phyloP scores from a whole-genome alignment of 1,140 invertebrate genomes.

The Rhyzopertha dominica region DNA sequence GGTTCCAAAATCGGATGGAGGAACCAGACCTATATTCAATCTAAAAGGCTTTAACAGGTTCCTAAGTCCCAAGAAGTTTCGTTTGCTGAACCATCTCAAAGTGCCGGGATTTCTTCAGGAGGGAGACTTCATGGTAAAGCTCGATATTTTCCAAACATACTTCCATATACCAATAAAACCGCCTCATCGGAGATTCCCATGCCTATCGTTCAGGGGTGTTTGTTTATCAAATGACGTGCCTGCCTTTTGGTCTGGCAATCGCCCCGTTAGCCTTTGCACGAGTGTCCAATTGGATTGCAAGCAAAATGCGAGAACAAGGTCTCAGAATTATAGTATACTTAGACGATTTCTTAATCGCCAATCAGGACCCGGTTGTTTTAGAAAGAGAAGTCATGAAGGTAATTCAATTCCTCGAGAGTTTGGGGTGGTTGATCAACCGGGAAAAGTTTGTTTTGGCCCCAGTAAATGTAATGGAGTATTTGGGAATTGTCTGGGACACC shows the following conservation, averaged over 20 bases:
- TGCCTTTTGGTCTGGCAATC: conserved; percentile 31
- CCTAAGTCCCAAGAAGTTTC: conserved; percentile 15
- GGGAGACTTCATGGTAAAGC: not conserved
- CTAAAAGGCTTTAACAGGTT: conserved; percentile 5
- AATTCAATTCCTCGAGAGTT: not conserved
- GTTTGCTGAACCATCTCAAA: conserved; percentile 13
- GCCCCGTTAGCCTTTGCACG: conserved; percentile 29
- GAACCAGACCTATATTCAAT: conserved; percentile 9
- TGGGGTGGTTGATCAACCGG: conserved; percentile 14
- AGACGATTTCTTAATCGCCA: conserved; percentile 24
- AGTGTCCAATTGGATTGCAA: conserved; percentile 30
- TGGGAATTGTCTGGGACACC: too few species aligned
- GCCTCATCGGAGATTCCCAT: conserved; percentile 24
- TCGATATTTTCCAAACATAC: conserved; percentile 10
- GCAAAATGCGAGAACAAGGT: conserved; percentile 24
- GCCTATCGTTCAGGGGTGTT: conserved; percentile 9
- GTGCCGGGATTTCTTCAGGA: not conserved
- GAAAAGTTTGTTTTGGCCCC: not conserved
- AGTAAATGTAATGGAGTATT: not conserved
- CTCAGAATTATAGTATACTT: conserved; percentile 26
- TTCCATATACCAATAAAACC: conserved; percentile 12
- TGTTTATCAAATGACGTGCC: conserved; percentile 35
- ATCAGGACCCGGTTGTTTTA: conserved; percentile 6
- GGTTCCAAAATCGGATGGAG: conserved; percentile 7
- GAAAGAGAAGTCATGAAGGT: conserved; percentile 1